Conservation (phyloP, 1,140 invertebrate species). For the Zaprionus ornatus region DNA sequence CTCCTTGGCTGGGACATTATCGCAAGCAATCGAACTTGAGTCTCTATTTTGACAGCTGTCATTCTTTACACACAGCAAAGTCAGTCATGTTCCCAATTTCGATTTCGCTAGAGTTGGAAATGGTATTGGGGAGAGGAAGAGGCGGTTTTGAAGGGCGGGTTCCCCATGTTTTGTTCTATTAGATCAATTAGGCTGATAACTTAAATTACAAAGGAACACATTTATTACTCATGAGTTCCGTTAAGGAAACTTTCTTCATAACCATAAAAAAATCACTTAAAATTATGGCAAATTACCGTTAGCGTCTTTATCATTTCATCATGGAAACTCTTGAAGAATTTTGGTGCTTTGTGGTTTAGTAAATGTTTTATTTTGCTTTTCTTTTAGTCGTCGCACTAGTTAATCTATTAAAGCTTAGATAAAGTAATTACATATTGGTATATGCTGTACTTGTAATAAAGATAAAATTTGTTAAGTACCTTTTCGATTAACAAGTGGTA, state of each 20-base stretch:
- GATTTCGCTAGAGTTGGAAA: not conserved
- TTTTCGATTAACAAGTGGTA: conserved; percentile 75
- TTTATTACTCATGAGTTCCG: not conserved
- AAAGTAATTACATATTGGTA: conserved; percentile 57
- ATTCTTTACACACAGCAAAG: not conserved
- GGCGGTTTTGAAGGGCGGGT: no score
- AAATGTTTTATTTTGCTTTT: conserved; percentile 20
- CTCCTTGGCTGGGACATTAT: conserved; percentile 18
- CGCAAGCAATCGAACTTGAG: not conserved
- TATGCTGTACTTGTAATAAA: conserved; percentile 69
- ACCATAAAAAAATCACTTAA: not conserved
- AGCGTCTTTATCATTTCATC: not conserved
- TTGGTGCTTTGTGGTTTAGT: conserved; percentile 18
- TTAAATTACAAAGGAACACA: conserved; percentile 1
- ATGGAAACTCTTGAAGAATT: not conserved
- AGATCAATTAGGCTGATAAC: not conserved
- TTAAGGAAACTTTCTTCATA: not conserved
- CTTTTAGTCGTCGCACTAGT: conserved; percentile 51
- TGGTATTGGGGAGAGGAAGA: not conserved
- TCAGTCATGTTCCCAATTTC: not conserved
- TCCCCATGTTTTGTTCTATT: not conserved
- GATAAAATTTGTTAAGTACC: conserved; percentile 79
- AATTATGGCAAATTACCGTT: conserved; percentile 6
- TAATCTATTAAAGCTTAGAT: conserved; percentile 80
- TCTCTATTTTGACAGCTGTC: conserved; percentile 1